phyloP scores from a whole-genome alignment of 2,797 vertebrate genomes.

The Lagodon rhomboides region DNA sequence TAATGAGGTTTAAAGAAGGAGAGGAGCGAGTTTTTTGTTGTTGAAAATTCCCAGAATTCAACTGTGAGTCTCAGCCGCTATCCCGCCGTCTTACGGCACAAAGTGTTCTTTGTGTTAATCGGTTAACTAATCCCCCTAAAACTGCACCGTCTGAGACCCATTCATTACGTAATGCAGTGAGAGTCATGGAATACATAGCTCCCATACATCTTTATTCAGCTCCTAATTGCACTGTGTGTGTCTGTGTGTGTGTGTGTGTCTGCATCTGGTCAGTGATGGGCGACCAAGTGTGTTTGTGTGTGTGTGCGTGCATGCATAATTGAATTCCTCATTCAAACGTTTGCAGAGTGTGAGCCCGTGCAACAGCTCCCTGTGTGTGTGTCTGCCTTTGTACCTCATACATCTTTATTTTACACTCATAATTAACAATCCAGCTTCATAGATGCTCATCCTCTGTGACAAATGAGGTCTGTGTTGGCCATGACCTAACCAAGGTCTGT shows the following conservation, averaged over 20 bases:
- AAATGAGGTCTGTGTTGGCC: conserved; percentile 82
- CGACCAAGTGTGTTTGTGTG: conserved; percentile 16
- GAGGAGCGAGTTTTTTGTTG: not conserved
- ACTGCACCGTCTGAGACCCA: conserved; percentile 52
- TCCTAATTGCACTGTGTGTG: conserved; percentile 20
- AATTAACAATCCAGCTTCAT: conserved; percentile 81
- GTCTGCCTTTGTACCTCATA: conserved; percentile 59
- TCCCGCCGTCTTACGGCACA: conserved; percentile 20
- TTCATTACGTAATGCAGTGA: conserved; percentile 60
- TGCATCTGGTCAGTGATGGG: conserved; percentile 24
- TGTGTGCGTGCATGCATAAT: conserved; percentile 42
- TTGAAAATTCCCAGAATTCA: conserved; percentile 20
- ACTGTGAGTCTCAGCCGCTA: not conserved
- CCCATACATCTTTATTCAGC: conserved; percentile 71
- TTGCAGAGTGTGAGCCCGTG: conserved; percentile 38
- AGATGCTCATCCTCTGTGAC: conserved; percentile 77
- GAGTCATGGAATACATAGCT: conserved; percentile 53
- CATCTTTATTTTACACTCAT: conserved; percentile 78
- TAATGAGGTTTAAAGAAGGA: not conserved
- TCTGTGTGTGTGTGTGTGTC: conserved; percentile 13
- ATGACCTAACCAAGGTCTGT: conserved; percentile 80
- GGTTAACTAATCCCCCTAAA: conserved; percentile 65
- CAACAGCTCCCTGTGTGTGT: not conserved
- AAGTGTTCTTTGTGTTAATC: conserved; percentile 57
- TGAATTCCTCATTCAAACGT: conserved; percentile 38